phyloP scores from a whole-genome alignment of 1,140 invertebrate genomes.

The Lepidurus apus region DNA sequence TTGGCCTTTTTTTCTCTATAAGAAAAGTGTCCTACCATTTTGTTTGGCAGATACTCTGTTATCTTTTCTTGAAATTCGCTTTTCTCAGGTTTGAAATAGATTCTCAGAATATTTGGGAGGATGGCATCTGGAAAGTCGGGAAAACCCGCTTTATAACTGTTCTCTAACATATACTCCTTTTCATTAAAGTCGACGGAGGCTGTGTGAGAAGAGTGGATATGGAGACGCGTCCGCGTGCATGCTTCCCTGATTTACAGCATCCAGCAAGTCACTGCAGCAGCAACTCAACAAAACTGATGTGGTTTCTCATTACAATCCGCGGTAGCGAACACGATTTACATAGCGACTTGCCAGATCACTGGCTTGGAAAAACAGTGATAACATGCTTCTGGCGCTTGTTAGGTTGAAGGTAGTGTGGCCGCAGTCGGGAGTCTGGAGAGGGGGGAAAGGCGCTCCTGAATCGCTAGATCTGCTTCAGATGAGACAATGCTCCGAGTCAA shows the following conservation, averaged over 20 bases:
- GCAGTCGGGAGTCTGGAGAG: neutral
- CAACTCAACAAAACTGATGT: conserved; percentile 9
- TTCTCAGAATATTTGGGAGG: too few relatives aligned
- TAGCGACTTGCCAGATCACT: conserved; percentile 17
- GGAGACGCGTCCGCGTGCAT: neutral
- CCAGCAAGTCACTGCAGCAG: neutral
- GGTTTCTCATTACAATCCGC: neutral
- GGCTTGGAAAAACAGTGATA: conserved; percentile 19
- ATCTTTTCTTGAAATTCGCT: too few relatives aligned
- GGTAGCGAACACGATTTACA: conserved; percentile 6
- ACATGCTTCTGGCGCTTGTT: conserved; percentile 5
- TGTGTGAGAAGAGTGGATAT: neutral
- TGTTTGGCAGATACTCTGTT: too few relatives aligned
- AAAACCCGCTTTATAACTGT: neutral
- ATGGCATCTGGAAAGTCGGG: too few relatives aligned
- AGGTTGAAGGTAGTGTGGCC: neutral
- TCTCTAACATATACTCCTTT: neutral
- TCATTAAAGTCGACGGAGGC: neutral
- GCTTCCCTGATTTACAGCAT: conserved; percentile 12
- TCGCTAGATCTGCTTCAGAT: neutral
- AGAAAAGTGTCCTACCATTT: too few relatives aligned
- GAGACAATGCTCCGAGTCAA: neutral
- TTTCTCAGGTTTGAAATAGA: too few relatives aligned
- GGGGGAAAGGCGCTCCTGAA: neutral
- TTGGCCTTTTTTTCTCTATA: too few relatives aligned